Conservation (phyloP, 2,888 invertebrate species). For the Odontocolon sp. region DNA sequence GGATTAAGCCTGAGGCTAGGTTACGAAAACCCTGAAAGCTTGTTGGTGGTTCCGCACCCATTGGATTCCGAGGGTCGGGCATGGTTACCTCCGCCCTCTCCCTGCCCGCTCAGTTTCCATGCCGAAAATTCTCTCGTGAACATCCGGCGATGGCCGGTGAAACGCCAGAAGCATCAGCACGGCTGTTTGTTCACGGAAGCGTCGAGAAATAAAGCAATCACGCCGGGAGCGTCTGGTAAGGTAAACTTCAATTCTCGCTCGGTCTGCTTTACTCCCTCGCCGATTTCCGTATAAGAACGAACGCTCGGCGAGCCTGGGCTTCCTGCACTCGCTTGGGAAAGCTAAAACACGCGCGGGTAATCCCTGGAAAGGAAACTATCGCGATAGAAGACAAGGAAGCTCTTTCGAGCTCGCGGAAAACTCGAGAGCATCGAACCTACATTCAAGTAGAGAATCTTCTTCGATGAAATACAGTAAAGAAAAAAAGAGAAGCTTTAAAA, state of each 20-base stretch:
- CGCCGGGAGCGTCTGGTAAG: conserved; percentile 30
- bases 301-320: not conserved
- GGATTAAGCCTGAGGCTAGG: not conserved
- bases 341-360: not conserved
- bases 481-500: not conserved
- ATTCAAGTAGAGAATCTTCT: not conserved
- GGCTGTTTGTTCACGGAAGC: conserved; percentile 33
- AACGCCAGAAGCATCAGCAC: conserved; percentile 17
- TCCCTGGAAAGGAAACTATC: not conserved
- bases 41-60: not conserved
- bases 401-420: not conserved
- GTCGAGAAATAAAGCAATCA: conserved; percentile 47
- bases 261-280: not conserved
- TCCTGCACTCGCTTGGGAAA: conserved; percentile 5
- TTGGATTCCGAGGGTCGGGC: not conserved
- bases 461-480: not conserved
- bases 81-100: not conserved
- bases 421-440: not conserved
- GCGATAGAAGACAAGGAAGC: not conserved
- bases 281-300: conserved; percentile 33
- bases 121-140: conserved; percentile 32
- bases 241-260: conserved; percentile 34
- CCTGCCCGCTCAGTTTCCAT: not conserved
- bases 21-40: not conserved
- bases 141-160: conserved; percentile 24